Evolutionary conservation across 2,113 vertebrate species (phyloP).

Genomic region (Pseudopipra pipra): DNA sequence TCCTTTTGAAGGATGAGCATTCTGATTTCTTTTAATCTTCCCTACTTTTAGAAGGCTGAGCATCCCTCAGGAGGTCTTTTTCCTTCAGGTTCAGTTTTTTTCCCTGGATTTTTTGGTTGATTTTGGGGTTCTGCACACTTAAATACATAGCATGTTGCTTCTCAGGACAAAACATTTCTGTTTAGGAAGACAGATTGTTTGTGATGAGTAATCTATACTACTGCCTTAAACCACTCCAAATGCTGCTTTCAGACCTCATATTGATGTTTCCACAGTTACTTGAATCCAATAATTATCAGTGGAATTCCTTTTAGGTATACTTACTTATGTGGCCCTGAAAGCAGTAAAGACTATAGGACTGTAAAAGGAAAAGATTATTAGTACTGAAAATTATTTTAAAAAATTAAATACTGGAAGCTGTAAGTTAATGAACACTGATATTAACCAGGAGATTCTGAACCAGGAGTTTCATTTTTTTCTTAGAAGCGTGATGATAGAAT

Average conservation of each 20-base stretch:
- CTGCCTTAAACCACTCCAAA: not conserved
- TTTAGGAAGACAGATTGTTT: not conserved
- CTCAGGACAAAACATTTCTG: not conserved
- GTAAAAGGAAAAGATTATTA: not conserved
- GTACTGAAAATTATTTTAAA: not conserved
- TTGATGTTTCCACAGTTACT: not conserved
- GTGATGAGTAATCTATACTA: not conserved
- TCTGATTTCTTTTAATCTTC: not conserved
- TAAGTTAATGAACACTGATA: not conserved
- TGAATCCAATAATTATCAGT: not conserved
- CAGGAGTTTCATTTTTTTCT: not conserved
- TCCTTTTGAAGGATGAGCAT: not conserved
- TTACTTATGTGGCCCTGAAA: not conserved
- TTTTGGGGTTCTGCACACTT: not conserved
- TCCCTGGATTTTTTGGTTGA: not conserved
- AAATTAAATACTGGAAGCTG: not conserved
- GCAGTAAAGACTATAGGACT: not conserved
- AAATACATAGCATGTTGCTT: not conserved
- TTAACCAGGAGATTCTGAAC: not conserved
- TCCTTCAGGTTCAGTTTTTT: not conserved
- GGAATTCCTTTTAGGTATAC: not conserved
- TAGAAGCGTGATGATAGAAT: not conserved
- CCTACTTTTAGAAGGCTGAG: not conserved
- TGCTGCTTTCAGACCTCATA: not conserved
- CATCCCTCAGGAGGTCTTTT: not conserved